Evolutionary conservation across 1,140 invertebrate species (phyloP), one percentile per base, ranked within the genome.

Genomic region (Danaus plexippus): DNA sequence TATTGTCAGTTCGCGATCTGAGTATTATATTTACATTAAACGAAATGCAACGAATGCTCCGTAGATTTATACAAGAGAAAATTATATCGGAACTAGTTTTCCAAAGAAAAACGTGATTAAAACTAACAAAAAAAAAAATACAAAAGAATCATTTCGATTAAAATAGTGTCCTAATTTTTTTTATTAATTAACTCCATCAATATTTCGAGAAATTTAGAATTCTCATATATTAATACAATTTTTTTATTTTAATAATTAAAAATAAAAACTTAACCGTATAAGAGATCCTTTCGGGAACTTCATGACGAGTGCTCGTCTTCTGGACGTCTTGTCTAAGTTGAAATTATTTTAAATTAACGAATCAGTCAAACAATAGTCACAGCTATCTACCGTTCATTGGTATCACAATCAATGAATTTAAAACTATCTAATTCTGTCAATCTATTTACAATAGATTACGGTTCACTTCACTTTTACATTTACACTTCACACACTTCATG

Each of bases 1-100:
- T 85, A 85, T 85, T 85, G 82, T 85, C 82, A 85, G 79, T 84
- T 83, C 77, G 76, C 70, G 67, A 66, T 80, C 22, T 78, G 81
- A 85, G 81, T 85, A 83, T 85, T 80, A 68, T 71, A 79, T 85
- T 80, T 80, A 83, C 77, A 83, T 66, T 66, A 50, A 65, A 62
- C 62, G 46, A 57, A 58, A 58, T 60, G 61, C 59, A 65, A 59
- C 56, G 59, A 48, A 57, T 42, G 49, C 48, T 59, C 48, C n/a
- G 64, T 48, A 61, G 65, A 71, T 62, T 70, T 65, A 53, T 52
- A 52, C 61, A 68, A 66, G 66, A 61, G 45, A 52, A 15, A 45
- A 45, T 46, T n/a, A 11, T 41, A 45, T 15, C 15, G 22, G 18
- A n/a, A 13, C n/a, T 65, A 69, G 48, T 22, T 61, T 61, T 12